A percentile compares a stretch with the other conserved stretches of the same genome.
Evolutionary conservation across 2,797 vertebrate genomes (phyloP).

Genomic region (Ptychadena robeensis): DNA sequence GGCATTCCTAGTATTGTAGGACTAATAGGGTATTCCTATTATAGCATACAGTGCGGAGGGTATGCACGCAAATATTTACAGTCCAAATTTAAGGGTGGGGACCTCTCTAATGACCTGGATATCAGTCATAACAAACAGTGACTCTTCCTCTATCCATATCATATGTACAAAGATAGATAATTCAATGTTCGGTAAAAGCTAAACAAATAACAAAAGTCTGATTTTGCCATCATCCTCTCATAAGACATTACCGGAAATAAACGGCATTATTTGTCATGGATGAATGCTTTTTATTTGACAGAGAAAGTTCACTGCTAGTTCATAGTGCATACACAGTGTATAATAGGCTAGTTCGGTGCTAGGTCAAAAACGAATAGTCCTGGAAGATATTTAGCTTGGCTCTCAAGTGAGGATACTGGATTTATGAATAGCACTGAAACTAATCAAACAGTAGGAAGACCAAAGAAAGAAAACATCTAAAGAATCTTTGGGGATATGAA

Average conservation of each 20-base stretch:
- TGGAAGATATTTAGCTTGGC: neutral
- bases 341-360: neutral
- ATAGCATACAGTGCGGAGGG: no score
- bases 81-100: no score
- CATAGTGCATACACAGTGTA: neutral
- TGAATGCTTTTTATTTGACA: neutral
- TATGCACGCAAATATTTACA: no score
- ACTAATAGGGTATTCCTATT: no score
- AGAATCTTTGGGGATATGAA: no score
- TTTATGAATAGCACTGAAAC: neutral
- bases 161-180: neutral
- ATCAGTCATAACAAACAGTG: no score
- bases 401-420: neutral
- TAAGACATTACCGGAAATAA: constrained; percentile 13
- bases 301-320: constrained; percentile 17
- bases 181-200: neutral
- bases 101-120: no score
- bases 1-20: no score
- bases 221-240: neutral
- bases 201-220: neutral
- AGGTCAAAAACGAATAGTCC: neutral
- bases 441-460: neutral
- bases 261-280: neutral
- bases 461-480: neutral
- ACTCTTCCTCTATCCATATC: no score